Evolutionary conservation across 35 echinoderm and acorn worm genomes (phyloP), one percentile per base, ranked within the genome.

Genomic region (Hemicentrotus pulcherrimus): DNA sequence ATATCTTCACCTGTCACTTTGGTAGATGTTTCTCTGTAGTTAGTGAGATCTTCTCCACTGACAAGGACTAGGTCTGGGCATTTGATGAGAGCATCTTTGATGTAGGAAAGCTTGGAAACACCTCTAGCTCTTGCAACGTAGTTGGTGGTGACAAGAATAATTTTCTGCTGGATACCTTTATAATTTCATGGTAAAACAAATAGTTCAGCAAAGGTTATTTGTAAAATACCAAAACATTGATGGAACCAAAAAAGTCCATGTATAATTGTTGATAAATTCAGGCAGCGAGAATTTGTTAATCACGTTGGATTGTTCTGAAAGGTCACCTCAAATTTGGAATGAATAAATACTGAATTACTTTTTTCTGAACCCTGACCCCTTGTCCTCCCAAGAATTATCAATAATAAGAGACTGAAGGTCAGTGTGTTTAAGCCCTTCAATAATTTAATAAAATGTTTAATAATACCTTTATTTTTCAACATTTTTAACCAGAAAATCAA

Each of bases 151-250:
- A 99, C 98, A 4, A 99, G n/a, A 32, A 99, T 95, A 35, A 97
- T 95, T 91, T 99, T 99, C 92, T 99, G 98, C 65, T 99, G 98
- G 5, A 99, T 97, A n/a, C 98, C 98, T 99, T 60, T 61, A 88
- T 32, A 46, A 46, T 30, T 89, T 14, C 18, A 70, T 5, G 50
- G 50, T 0, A 55, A 55, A 55, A 55, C 50, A 5, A 14, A 10
- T 10, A 1, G 13, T 50, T 0, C 5, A 50, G 13, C 13, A 7
- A 50, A 50, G 13, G 48, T 50, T 10, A 16, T 0, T 10, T 55
- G 14, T 8, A 55, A 70, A 70, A 70, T 70, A 18, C n/a, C n/a
- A n/a, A n/a, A n/a, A n/a, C n/a, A n/a, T n/a, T n/a, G n/a, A n/a
- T n/a, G n/a, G n/a, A n/a, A n/a, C n/a, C 0, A 24, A 70, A 65